Percentiles rank a stretch among this genome's conserved stretches.
phyloP scores from a whole-genome alignment of 2,797 vertebrate species.

The Lates japonicus region DNA sequence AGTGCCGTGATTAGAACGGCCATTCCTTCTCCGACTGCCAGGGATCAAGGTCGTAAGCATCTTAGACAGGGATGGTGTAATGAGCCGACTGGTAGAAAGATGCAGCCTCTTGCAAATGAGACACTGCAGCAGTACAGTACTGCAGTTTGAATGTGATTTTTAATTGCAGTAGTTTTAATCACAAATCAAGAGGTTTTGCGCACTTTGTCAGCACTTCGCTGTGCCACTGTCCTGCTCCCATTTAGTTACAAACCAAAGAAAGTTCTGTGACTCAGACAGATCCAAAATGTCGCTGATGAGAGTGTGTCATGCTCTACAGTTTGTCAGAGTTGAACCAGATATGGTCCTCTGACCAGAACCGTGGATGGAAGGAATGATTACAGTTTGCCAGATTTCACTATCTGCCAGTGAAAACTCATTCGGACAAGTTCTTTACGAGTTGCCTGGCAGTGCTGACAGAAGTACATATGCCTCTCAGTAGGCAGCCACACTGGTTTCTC shows the following conservation, averaged over 20 bases:
- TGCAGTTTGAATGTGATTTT: background rate
- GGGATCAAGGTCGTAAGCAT: constrained; percentile 66
- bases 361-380: constrained; percentile 33
- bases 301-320: background rate
- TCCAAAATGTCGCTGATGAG: constrained; percentile 1
- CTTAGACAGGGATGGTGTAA: constrained; percentile 58
- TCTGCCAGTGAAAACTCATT: constrained; percentile 47
- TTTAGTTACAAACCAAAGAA: background rate
- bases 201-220: constrained; percentile 20
- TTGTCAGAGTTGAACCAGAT: constrained; percentile 7
- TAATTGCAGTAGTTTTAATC: constrained; percentile 14
- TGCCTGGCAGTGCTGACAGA: constrained; percentile 45
- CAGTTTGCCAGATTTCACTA: constrained; percentile 25
- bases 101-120: background rate
- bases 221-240: background rate
- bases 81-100: constrained; percentile 42
- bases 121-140: background rate
- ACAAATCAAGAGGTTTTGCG: constrained; percentile 1
- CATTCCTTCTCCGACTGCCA: constrained; percentile 48
- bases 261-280: background rate
- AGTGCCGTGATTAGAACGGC: constrained; percentile 60
- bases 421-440: constrained; percentile 49
- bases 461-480: constrained; percentile 64
- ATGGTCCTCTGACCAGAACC: background rate
- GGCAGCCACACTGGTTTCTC: constrained; percentile 17